Percentiles rank a stretch among this genome's conserved stretches.
Conservation (phyloP, 2,888 invertebrate genomes). For the Tanypteryx hageni region DNA sequence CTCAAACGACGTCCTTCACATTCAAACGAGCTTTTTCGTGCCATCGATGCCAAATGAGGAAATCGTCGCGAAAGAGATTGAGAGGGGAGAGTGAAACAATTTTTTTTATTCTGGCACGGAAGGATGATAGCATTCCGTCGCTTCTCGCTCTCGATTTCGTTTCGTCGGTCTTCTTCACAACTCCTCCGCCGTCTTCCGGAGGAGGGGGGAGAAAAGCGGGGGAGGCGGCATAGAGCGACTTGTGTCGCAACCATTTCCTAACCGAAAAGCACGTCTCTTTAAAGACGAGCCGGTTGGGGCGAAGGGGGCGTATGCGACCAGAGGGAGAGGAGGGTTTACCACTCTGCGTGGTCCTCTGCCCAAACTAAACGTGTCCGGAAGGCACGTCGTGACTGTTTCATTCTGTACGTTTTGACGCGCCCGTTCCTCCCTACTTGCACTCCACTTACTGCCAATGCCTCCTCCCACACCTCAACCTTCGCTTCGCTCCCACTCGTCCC, state of each 20-base stretch:
- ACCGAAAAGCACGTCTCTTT: not conserved
- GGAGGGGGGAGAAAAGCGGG: not conserved
- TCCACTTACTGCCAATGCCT: not conserved
- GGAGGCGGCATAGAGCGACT: not conserved
- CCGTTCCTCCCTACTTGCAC: not conserved
- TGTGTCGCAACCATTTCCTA: not conserved
- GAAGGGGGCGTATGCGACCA: not conserved
- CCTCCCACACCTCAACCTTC: too few relatives aligned
- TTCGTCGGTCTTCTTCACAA: not conserved
- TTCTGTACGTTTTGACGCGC: not conserved
- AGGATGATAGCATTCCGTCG: too few relatives aligned
- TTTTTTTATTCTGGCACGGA: not conserved
- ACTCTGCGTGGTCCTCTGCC: not conserved
- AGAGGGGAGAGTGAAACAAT: conserved; percentile 18
- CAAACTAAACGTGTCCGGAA: conserved; percentile 13
- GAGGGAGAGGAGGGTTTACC: not conserved
- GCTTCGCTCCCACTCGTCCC: not conserved
- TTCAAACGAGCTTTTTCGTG: not conserved
- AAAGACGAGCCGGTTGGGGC: too few relatives aligned
- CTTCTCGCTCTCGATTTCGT: conserved; percentile 6
- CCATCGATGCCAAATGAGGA: not conserved
- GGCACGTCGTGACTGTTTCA: conserved; percentile 31
- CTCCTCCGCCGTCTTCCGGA: not conserved
- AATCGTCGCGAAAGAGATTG: not conserved
- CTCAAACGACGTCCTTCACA: conserved; percentile 23